Evolutionary conservation across 2,888 invertebrate genomes (phyloP), one percentile per base, ranked within the genome.

Genomic region (Aspidapion aeneum): DNA sequence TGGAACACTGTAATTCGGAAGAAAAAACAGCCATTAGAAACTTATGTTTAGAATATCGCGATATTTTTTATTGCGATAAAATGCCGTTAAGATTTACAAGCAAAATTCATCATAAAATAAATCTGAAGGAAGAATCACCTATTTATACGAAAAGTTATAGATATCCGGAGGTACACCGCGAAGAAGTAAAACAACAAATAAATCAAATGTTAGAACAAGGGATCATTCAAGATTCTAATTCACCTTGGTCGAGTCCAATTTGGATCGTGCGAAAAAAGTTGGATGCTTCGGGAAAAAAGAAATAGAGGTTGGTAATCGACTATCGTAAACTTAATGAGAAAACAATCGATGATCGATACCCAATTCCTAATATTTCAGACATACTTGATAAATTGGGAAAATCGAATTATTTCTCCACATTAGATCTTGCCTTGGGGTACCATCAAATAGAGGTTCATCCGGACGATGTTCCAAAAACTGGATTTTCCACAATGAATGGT

Each of bases 81-180:
- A 52, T 52, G 3, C 52, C 52, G 3, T 52, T 52, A 52, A 52
- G 52, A 5, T 52, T 52, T 52, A 52, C 52, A n/a, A 52, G n/a
- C 52, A 17, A 52, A 5, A 52, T 52, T 52, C 19, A 19, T 9
- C 17, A 52, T 52, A 17, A 63, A 56, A 70, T 69, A n/a, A 58
- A 61, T 12, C 60, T 63, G n/a, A 58, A 58, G n/a, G 56, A 66
- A 18, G 58, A 68, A 18, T 65, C 55, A 18, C 70, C 68, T 2
- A 59, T 69, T n/a, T 49, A 60, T 58, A 57, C 64, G 2, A 68
- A 64, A 65, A 54, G n/a, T n/a, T n/a, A n/a, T n/a, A n/a, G n/a
- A n/a, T n/a, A n/a, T n/a, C n/a, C n/a, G n/a, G n/a, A n/a, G n/a
- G n/a, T n/a, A n/a, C n/a, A n/a, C n/a, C n/a, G n/a, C n/a, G n/a